Conservation (phyloP, 2,888 invertebrate genomes). For the Metalampra italica region DNA sequence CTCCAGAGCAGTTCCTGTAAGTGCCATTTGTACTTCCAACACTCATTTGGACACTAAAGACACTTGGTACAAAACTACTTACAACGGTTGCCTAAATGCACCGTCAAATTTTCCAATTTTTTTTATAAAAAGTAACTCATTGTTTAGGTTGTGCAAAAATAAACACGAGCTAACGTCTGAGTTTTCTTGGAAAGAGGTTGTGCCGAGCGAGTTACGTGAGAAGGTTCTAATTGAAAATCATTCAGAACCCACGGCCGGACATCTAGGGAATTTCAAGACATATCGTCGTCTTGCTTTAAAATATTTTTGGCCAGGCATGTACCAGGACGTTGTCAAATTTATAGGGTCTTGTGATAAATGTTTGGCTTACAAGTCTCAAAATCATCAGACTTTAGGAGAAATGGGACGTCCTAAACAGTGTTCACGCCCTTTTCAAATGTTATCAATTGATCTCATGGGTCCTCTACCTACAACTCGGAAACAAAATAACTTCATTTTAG, state of each 20-base stretch:
- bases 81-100: too few species aligned
- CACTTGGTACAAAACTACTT: background rate
- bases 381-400: slow-evolving; percentile 3
- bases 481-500: slow-evolving; percentile 10
- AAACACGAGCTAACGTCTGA: too few species aligned
- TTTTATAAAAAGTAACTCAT: too few species aligned
- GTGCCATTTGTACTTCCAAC: background rate
- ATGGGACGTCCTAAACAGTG: slow-evolving; percentile 11
- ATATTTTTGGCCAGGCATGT: slow-evolving; percentile 11
- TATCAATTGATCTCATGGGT: slow-evolving; percentile 12
- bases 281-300: slow-evolving; percentile 1
- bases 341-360: slow-evolving; percentile 11
- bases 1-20: background rate
- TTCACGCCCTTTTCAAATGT: slow-evolving; percentile 8
- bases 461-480: slow-evolving; percentile 9
- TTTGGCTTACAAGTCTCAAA: slow-evolving; percentile 7
- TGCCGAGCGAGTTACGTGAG: slow-evolving; percentile 1
- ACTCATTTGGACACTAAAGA: background rate
- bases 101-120: too few species aligned
- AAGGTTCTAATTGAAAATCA: slow-evolving; percentile 9
- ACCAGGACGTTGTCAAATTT: slow-evolving; percentile 7
- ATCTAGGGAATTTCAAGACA: slow-evolving; percentile 9
- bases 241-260: slow-evolving; percentile 6
- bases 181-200: slow-evolving; percentile 9
- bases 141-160: too few species aligned